phyloP scores from a whole-genome alignment of 2,113 vertebrate species.

The Brienomyrus brachyistius region DNA sequence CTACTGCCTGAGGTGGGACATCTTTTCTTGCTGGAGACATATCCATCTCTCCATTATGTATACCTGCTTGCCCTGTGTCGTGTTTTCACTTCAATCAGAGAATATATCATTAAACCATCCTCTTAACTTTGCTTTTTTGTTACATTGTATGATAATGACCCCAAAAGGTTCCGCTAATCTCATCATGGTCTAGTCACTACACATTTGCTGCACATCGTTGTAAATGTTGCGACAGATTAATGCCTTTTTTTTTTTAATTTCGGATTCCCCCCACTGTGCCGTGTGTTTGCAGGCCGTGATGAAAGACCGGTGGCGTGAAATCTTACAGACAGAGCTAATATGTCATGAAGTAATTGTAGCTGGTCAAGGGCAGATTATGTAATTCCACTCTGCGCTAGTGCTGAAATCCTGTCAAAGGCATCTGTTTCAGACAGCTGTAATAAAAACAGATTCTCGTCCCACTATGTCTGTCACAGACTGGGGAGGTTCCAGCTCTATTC shows the following conservation, averaged over 20 bases:
- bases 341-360: not conserved
- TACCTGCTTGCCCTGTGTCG: not conserved
- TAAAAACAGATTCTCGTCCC: constrained; percentile 11
- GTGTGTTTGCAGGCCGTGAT: not conserved
- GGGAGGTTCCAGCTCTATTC: not conserved
- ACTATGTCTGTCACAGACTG: not conserved
- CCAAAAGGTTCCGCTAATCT: not conserved
- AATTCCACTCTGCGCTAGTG: not conserved
- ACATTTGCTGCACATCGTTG: not conserved
- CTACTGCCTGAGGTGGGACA: not conserved
- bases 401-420: not conserved
- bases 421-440: not conserved
- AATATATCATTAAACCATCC: not conserved
- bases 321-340: not conserved
- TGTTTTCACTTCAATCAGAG: not conserved
- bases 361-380: not conserved
- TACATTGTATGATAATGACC: not conserved
- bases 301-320: not conserved
- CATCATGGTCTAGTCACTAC: not conserved
- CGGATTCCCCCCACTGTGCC: not conserved
- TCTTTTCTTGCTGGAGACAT: not conserved
- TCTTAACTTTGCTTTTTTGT: not conserved
- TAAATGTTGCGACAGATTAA: not conserved
- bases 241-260: not conserved
- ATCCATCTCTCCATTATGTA: not conserved